Percentiles rank a stretch among this genome's conserved stretches.
Conservation (phyloP, 2,797 vertebrate genomes). For the Bradypus variegatus region DNA sequence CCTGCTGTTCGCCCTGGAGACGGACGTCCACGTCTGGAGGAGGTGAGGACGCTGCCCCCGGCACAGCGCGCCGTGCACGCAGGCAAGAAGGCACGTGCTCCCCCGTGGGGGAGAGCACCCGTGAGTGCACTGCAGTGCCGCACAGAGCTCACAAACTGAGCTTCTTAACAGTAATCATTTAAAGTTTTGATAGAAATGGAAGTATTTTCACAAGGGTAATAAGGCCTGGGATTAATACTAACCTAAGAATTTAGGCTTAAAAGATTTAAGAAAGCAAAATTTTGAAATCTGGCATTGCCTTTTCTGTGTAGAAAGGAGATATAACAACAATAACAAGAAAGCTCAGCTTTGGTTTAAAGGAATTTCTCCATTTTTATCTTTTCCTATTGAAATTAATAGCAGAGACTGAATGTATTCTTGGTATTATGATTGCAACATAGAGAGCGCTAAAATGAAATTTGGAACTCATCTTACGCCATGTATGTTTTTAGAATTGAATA, state of each 20-base stretch:
- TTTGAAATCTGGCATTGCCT: not conserved
- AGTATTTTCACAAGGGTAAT: not conserved
- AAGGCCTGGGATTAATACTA: not conserved
- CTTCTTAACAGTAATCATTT: not conserved
- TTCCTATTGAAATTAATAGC: conserved; percentile 14
- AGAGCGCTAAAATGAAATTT: not conserved
- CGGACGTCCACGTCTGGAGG: conserved; percentile 97
- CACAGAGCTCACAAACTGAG: not conserved
- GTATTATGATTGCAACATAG: not conserved
- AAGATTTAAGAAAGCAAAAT: not conserved
- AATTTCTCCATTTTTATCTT: conserved; percentile 8
- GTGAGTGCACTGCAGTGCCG: not conserved
- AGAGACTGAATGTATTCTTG: not conserved
- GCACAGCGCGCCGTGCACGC: no score
- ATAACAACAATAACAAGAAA: not conserved
- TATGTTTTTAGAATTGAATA: not conserved
- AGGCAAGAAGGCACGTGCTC: no score
- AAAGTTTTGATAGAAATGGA: not conserved
- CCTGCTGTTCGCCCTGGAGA: conserved; percentile 97
- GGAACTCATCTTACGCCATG: not conserved
- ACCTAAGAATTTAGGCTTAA: not conserved
- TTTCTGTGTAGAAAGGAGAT: not conserved
- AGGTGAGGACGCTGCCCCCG: conserved; percentile 76
- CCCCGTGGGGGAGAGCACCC: not conserved
- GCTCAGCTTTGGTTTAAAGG: not conserved